These are phyloP conservation scores for Lateolabrax maculatus DNA, from an alignment of 2,797 vertebrate species.

Conservation along the genomic window DNA sequence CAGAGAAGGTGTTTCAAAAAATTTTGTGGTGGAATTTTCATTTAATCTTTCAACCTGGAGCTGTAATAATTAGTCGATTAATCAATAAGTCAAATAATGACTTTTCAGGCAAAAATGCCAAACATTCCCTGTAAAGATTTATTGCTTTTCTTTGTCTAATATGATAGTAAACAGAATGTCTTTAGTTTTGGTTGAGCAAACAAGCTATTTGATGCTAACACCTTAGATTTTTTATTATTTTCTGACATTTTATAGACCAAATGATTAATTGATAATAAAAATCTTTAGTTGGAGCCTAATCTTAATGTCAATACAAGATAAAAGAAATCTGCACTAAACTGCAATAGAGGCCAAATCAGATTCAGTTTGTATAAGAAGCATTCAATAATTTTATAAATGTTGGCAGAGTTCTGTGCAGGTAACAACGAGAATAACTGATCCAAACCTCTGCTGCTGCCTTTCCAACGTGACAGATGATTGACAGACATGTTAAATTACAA, in stretches of 20 bases:
- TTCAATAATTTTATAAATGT: slow-evolving; percentile 7
- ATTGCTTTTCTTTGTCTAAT: neutral
- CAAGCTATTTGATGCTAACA: neutral
- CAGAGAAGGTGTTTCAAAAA: neutral
- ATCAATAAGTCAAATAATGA: neutral
- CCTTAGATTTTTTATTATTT: neutral
- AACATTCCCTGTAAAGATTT: neutral
- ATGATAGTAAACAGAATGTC: neutral
- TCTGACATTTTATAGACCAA: neutral
- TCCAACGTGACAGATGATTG: slow-evolving; percentile 46
- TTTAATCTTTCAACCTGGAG: neutral
- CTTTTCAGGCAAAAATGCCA: neutral
- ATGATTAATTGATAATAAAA: neutral
- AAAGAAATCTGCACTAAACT: neutral
- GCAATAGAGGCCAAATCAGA: neutral
- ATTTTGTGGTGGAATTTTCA: neutral
- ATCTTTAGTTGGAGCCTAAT: no score
- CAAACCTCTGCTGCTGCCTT: slow-evolving; percentile 19
- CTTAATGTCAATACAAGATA: no score
- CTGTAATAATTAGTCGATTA: neutral
- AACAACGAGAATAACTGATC: slow-evolving; percentile 8
- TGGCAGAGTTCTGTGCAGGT: neutral
- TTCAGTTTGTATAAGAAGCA: slow-evolving; percentile 2
- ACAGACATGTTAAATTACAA: slow-evolving; percentile 27
- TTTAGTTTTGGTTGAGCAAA: neutral